Conservation (phyloP, 1,140 invertebrate genomes). For the Colletes gigas region DNA sequence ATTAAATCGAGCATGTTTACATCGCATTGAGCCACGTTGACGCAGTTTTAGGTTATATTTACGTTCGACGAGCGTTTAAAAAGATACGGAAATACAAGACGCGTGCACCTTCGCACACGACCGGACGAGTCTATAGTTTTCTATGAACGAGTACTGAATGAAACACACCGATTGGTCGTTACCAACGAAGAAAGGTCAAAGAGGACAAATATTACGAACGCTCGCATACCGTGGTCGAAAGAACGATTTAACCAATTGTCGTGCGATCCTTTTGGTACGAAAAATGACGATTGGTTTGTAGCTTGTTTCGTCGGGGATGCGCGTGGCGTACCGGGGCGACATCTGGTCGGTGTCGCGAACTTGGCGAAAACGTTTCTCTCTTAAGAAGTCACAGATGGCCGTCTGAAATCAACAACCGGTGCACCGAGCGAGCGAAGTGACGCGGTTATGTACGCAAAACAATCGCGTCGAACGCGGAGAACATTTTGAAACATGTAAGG, state of each 20-base stretch:
- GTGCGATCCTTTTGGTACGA: not conserved
- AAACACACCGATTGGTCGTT: not conserved
- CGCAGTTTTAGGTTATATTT: not conserved
- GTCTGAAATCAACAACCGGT: conserved; percentile 57
- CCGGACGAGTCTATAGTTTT: too few species aligned
- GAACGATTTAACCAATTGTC: conserved; percentile 5
- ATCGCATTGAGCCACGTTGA: not conserved
- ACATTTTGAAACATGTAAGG: conserved; percentile 52
- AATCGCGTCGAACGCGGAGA: conserved; percentile 45
- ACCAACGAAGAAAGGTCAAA: conserved; percentile 13
- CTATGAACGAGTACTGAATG: not conserved
- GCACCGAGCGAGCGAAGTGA: conserved; percentile 28
- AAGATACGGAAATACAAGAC: conserved; percentile 13
- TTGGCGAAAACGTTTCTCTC: conserved; percentile 20
- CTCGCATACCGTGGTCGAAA: too few species aligned
- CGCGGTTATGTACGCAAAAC: conserved; percentile 54
- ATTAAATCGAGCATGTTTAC: not conserved
- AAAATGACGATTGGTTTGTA: conserved; percentile 23
- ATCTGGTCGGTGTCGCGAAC: conserved; percentile 4
- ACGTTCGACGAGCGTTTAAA: not conserved
- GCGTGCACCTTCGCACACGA: conserved; percentile 1
- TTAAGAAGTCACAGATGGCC: conserved; percentile 35
- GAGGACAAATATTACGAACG: conserved; percentile 4
- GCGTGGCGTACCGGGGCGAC: conserved; percentile 1
- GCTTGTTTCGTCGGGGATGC: too few species aligned